Percentiles rank a stretch among this genome's conserved stretches.
phyloP scores from a whole-genome alignment of 2,888 invertebrate genomes.

The Orchesellides sinensis region DNA sequence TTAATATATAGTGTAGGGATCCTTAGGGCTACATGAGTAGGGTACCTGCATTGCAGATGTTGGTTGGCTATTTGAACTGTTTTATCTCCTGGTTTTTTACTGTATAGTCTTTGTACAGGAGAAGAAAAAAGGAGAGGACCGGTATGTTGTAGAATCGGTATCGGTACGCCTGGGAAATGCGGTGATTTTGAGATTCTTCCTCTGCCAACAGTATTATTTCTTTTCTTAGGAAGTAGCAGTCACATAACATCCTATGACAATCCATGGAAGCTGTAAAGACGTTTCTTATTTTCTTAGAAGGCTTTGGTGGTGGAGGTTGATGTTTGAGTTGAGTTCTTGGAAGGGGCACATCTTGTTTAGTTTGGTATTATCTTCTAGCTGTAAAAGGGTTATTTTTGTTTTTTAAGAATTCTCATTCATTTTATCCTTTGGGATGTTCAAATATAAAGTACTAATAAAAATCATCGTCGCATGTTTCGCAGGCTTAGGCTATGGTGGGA shows the following conservation, averaged over 20 bases:
- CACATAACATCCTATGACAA: neutral
- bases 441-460: no score
- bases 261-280: neutral
- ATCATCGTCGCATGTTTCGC: no score
- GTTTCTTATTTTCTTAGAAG: slow-evolving; percentile 16
- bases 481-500: no score
- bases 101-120: neutral
- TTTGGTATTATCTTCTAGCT: slow-evolving; percentile 1
- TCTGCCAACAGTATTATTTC: neutral
- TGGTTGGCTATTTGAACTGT: neutral
- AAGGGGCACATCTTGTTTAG: slow-evolving; percentile 3
- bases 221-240: no score
- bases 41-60: slow-evolving; percentile 57
- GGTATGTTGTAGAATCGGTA: neutral
- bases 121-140: neutral
- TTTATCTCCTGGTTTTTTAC: neutral
- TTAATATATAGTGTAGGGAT: no score
- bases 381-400: neutral
- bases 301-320: slow-evolving; percentile 3
- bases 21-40: slow-evolving; percentile 6
- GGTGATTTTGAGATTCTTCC: slow-evolving; percentile 1
- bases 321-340: neutral
- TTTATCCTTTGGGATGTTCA: no score
- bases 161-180: slow-evolving; percentile 9
- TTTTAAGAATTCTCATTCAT: neutral